These are phyloP conservation scores for Cybosia mesomella DNA, from an alignment of 2,888 invertebrate genomes.

Conservation along the genomic window DNA sequence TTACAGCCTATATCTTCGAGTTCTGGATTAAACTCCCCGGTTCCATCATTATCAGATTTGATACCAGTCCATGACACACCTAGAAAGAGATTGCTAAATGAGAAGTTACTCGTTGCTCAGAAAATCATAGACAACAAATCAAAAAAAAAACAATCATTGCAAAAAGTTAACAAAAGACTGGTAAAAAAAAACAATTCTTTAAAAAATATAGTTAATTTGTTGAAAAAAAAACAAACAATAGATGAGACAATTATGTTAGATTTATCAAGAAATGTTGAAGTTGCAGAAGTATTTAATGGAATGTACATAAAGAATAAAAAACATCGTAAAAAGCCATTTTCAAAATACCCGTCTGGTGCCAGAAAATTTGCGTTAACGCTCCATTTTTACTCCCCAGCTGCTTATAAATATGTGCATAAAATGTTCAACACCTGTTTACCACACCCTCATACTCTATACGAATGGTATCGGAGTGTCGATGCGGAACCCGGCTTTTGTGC, in stretches of 20 bases:
- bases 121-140: not conserved
- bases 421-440: not conserved
- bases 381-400: too few relatives aligned
- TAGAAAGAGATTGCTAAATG: not conserved
- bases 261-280: not conserved
- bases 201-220: not conserved
- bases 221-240: not conserved
- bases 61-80: too few relatives aligned
- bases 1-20: too few relatives aligned
- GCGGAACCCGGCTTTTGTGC: not conserved
- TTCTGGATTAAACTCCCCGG: too few relatives aligned
- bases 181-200: too few relatives aligned
- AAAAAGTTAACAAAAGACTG: not conserved
- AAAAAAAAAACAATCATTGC: not conserved
- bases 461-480: not conserved
- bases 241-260: not conserved
- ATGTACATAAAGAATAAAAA: not conserved
- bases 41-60: too few relatives aligned
- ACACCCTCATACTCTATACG: not conserved
- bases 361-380: too few relatives aligned
- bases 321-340: too few relatives aligned
- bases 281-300: not conserved
- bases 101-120: not conserved
- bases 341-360: too few relatives aligned
- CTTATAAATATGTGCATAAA: too few relatives aligned